Evolutionary conservation across 2,888 invertebrate genomes (phyloP), one percentile per base, ranked within the genome.

Genomic region (Microdon myrmicae): DNA sequence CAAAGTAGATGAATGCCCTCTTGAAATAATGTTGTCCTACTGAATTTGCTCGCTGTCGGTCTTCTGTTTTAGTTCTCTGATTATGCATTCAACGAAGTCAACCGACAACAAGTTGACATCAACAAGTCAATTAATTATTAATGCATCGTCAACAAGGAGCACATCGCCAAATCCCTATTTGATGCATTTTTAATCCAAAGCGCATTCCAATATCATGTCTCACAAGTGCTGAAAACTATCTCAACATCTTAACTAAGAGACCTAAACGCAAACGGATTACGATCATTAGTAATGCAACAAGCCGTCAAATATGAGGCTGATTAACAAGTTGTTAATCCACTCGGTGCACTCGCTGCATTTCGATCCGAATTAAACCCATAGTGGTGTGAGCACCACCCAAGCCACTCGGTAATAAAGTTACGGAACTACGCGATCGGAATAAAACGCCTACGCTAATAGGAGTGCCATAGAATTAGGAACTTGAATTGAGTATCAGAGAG

Each of bases 381-480:
- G 5, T 29, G 20, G 31, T 10, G 13, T 13, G 2, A 37, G 20
- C 26, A 38, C 19, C 61, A 61, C 61, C 61, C 55, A 43, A 39
- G 8, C 25, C 28, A 49, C 45, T 55, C 45, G 61, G 44, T 31
- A 61, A 61, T 39, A 34, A 45, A 56, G 56, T 61, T 56, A 61
- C 61, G 48, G 55, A 56, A 45, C n/a, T n/a, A n/a, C n/a, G n/a
- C n/a, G 14, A 44, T 37, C 17, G 47, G 12, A 22, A 32, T 60
- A 17, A 25, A 22, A 37, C 37, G 19, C 25, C 37, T n/a, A n/a
- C 7, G 22, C 37, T 20, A 8, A n/a, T 38, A 10, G 38, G 17
- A 19, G 19, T 22, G 45, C 12, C 37, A 44, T 35, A 28, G 49
- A 60, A 35, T 34, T 38, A 39, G 48, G 47, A 60, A 54, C 32